Evolutionary conservation across 2,113 vertebrate species (phyloP).

Genomic region (Tychaedon coryphoeus): DNA sequence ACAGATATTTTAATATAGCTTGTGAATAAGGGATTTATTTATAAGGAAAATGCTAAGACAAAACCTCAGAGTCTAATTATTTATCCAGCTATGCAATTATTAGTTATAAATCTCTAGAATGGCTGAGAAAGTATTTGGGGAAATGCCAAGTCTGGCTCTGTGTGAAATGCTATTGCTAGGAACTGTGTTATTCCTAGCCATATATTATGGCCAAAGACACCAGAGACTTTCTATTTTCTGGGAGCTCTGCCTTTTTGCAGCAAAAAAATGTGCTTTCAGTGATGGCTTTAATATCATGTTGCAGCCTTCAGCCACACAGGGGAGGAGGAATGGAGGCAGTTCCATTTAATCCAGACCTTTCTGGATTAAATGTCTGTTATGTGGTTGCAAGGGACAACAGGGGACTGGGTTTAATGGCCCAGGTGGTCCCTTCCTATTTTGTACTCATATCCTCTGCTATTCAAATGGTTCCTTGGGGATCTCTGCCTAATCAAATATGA

Average conservation of each 20-base stretch:
- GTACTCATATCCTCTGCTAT: conserved; percentile 42
- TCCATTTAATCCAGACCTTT: background rate
- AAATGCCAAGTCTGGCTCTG: conserved; percentile 13
- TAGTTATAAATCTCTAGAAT: conserved; percentile 46
- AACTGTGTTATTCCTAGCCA: conserved; percentile 17
- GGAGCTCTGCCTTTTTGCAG: conserved; percentile 40
- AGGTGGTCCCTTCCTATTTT: conserved; percentile 37
- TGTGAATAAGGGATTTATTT: conserved; percentile 45
- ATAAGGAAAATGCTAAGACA: conserved; percentile 11
- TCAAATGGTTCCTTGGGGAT: conserved; percentile 12
- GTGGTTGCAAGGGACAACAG: conserved; percentile 39
- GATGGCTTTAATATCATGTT: conserved; percentile 28
- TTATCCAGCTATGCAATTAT: conserved; percentile 32
- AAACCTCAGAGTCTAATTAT: conserved; percentile 42
- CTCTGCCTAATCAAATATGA: conserved; percentile 40
- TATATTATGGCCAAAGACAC: conserved; percentile 35
- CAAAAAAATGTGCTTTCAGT: conserved; percentile 32
- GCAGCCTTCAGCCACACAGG: background rate
- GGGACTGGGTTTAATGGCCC: conserved; percentile 16
- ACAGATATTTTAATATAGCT: conserved; percentile 12
- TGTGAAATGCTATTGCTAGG: conserved; percentile 20
- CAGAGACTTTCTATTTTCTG: conserved; percentile 44
- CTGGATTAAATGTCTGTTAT: conserved; percentile 51
- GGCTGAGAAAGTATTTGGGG: conserved; percentile 24
- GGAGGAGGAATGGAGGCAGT: background rate